Base-by-base conservation (phyloP, 2,888 invertebrate genomes). In the Pyralis farinalis region DNA sequence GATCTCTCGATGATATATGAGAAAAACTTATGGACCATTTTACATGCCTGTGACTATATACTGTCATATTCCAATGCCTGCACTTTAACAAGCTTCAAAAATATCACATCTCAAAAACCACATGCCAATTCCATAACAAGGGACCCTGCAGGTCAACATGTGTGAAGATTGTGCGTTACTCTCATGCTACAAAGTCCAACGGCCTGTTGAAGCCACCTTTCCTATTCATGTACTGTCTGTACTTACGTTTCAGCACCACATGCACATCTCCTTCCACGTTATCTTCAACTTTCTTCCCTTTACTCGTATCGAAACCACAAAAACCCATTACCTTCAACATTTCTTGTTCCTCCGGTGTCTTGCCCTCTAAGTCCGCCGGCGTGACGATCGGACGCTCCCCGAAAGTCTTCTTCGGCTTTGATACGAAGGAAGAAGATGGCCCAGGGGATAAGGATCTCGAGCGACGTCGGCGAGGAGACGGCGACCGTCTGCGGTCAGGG, bases 171-270 rank as follows among this genome's bases (percentile, higher is more conserved):
- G 20, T 11, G 9, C 29, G 36, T 25, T 9, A 7, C 65, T 90
- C n/a, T n/a, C 21, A 97, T 53, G 97, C 97, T 52, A 98, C 97
- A 88, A 98, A 98, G 84, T 99, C 99, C 51, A 99, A 87, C 29
- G 99, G 99, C 71, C 99, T 91, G 84, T 99, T 99, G 85, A 99
- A 99, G 40, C 99, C 99, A 49, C 99, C 99, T 83, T 98, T 97
- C 48, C 99, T 92, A 84, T 99, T 99, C 99, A 99, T 99, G 75
- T 99, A 99, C 86, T 99, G 99, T 61, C 98, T 93, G 79, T 98
- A 98, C 86, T 98, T 97, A 61, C 99, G 91, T 87, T 98, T 98
- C 46, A 98, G 91, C 49, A 98, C 97, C 43, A 98, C 97, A 76
- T 98, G 98, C 49, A 98, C 98, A 20, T 94, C 96, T n/a, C 97